Conservation (phyloP, 2,888 invertebrate genomes). For the Melipona bicolor region DNA sequence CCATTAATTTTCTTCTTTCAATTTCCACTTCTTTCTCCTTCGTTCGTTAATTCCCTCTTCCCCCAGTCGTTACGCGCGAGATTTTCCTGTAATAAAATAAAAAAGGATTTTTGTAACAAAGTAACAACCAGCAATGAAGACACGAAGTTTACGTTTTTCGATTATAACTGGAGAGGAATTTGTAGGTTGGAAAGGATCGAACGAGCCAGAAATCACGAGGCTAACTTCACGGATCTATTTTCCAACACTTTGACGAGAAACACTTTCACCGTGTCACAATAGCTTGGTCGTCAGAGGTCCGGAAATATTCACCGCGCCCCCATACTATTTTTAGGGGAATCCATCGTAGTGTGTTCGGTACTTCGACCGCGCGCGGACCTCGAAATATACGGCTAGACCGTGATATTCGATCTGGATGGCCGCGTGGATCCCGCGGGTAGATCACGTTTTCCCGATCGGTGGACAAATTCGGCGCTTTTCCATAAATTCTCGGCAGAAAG, state of each 20-base stretch:
- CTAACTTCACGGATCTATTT: background rate
- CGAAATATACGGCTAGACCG: conserved; percentile 50
- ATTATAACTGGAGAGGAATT: background rate
- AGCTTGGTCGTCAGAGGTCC: background rate
- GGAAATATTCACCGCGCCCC: conserved; percentile 20
- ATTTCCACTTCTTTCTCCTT: no score
- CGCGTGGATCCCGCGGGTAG: background rate
- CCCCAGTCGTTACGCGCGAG: no score
- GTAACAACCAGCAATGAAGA: no score
- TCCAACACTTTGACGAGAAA: background rate
- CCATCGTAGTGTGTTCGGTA: conserved; percentile 21
- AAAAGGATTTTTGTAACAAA: no score
- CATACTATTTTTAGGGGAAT: conserved; percentile 37
- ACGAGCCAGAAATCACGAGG: background rate
- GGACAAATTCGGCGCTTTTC: conserved; percentile 38
- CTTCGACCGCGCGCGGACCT: conserved; percentile 15
- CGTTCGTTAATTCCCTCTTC: no score
- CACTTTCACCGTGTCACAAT: conserved; percentile 21
- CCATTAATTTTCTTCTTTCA: no score
- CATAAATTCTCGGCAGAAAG: background rate
- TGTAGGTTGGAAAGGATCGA: background rate
- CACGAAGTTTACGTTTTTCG: no score
- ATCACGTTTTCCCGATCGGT: conserved; percentile 22
- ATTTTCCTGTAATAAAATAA: no score
- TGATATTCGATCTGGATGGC: conserved; percentile 36